Evolutionary conservation across 2,113 vertebrate genomes (phyloP).

Genomic region (Campylomormyrus tamandua): DNA sequence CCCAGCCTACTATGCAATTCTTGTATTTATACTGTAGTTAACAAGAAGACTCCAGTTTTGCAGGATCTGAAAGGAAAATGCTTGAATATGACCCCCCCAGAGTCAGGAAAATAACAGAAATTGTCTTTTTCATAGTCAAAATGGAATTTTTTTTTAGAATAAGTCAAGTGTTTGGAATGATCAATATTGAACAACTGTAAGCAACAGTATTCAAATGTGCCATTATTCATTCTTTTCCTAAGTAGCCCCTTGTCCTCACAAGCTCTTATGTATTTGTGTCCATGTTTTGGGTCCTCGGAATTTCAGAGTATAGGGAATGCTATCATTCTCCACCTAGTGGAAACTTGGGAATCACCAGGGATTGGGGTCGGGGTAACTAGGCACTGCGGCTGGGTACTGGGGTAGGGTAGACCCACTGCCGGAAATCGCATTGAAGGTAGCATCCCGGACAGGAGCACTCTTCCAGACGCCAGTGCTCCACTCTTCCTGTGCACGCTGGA

Average conservation of each 20-base stretch:
- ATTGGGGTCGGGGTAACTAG: conserved; percentile 72
- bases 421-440: conserved; percentile 70
- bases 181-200: neutral
- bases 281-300: neutral
- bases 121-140: neutral
- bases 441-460: conserved; percentile 68
- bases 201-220: neutral
- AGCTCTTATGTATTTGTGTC: neutral
- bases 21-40: neutral
- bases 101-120: neutral
- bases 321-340: conserved; percentile 42
- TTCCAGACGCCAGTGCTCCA: conserved; percentile 79
- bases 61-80: neutral
- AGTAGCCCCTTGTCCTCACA: conserved; percentile 19
- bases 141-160: neutral
- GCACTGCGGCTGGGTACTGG: conserved; percentile 79
- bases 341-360: conserved; percentile 48
- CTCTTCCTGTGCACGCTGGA: conserved; percentile 83
- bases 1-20: neutral
- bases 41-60: neutral
- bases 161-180: neutral
- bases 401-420: conserved; percentile 76
- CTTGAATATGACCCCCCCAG: neutral
- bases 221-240: neutral
- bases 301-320: neutral